These are phyloP conservation scores for Dolichotis patagonum DNA, from an alignment of 2,113 vertebrate species.

Conservation along the genomic window DNA sequence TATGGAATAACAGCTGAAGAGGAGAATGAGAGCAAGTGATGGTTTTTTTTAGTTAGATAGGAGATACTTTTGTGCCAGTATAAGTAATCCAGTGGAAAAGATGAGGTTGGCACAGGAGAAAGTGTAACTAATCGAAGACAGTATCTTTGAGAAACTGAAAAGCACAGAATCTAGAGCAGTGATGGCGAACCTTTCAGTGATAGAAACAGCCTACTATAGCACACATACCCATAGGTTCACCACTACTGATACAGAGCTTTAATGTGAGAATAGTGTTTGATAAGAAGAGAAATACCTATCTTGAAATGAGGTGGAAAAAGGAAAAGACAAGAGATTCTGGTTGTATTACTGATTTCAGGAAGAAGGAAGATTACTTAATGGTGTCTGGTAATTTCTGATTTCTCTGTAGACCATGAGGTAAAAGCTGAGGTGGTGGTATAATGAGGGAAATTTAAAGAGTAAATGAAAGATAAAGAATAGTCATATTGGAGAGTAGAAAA, in stretches of 20 bases:
- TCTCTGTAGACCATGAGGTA: background rate
- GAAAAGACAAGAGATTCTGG: conserved; percentile 4
- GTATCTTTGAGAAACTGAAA: conserved; percentile 23
- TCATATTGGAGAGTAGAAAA: conserved; percentile 9
- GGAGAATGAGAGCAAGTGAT: background rate
- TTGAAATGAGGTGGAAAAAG: conserved; percentile 47
- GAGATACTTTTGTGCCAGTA: background rate
- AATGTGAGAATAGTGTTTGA: conserved; percentile 2
- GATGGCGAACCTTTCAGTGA: background rate
- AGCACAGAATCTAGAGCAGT: background rate
- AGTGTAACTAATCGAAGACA: conserved; percentile 31
- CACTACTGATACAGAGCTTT: background rate
- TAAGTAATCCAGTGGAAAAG: background rate
- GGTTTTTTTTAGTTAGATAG: background rate
- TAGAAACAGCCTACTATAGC: background rate
- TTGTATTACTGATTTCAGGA: background rate
- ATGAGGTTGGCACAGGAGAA: background rate
- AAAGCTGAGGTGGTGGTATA: background rate
- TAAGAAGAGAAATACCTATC: background rate
- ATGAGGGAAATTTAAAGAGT: background rate
- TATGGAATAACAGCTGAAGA: background rate
- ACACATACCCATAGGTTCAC: background rate
- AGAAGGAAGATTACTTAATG: conserved; percentile 11
- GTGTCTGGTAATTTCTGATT: conserved; percentile 16
- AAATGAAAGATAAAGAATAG: background rate